Evolutionary conservation across 1,140 invertebrate genomes (phyloP).

Genomic region (Pemphigus obesinymphae): DNA sequence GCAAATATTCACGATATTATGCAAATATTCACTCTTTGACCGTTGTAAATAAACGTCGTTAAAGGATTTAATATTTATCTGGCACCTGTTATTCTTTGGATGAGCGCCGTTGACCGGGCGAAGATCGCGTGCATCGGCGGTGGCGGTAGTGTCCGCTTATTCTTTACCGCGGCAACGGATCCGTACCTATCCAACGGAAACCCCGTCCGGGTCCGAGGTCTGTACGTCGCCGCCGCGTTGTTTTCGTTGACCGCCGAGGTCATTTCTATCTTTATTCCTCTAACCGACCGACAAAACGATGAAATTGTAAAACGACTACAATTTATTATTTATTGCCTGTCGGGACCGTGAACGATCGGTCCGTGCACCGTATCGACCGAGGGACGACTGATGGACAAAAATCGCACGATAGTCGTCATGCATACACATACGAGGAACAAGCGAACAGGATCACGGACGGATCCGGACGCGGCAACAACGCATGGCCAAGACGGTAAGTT

Average conservation of each 20-base stretch:
- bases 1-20: no score
- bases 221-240: neutral
- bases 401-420: no score
- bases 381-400: no score
- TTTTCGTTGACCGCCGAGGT: neutral
- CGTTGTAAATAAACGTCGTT: no score
- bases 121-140: neutral
- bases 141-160: neutral
- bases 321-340: no score
- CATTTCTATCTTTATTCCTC: neutral
- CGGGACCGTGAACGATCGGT: no score
- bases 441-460: neutral
- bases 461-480: neutral
- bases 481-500: neutral
- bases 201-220: conserved; percentile 12
- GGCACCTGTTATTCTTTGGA: neutral
- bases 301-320: no score
- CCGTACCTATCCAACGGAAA: conserved; percentile 25
- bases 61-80: no score
- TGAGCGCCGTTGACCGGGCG: neutral
- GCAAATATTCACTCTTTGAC: no score
- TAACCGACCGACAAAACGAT: no score
- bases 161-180: neutral
- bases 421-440: no score
- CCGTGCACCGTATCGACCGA: no score